Base-by-base conservation (phyloP, 1,140 invertebrate genomes). In the Samia ricini region DNA sequence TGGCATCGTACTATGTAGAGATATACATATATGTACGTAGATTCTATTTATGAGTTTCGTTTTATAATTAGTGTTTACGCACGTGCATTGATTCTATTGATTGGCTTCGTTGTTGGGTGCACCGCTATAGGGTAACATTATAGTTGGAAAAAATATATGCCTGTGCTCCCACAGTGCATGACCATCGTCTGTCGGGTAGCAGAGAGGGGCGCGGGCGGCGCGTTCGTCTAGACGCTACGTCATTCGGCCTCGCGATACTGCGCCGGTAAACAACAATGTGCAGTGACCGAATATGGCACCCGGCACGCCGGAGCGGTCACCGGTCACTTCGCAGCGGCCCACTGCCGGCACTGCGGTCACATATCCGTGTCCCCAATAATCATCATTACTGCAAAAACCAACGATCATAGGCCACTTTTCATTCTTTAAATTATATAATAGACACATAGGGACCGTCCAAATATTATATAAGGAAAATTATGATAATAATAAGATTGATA, bases 231-330 rank as follows among this genome's bases (percentile, higher is more conserved):
- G 86, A 89, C 86, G 83, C 86, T 89, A 89, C 86, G 86, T 89
- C 86, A 89, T 81, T 69, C 81, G 86, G 86, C 86, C 86, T 89
- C 86, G 86, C 81, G 86, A 85, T 87, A 85, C 74, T 77, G 77
- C 85, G 81, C 77, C 85, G 79, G 84, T 89, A 89, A 89, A 89
- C 86, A 89, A 89, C 83, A 83, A 78, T 89, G 86, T 89, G 85
- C 84, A 86, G 79, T 89, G 86, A 88, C 86, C 86, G 84, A 89
- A 89, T 88, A 89, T 83, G 86, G 86, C 82, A 87, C 75, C 77
- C 77, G 72, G 66, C 64, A 70, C 72, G 69, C 75, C 76, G 69
- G 63, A 71, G 74, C 76, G 71, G 74, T 78, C 71, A 64, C 57
- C 66, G 60, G 68, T 69, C 84, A 78, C 78, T 73, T 73, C 62